Conservation (phyloP, 2,888 invertebrate species). For the Drosophila limbata region DNA sequence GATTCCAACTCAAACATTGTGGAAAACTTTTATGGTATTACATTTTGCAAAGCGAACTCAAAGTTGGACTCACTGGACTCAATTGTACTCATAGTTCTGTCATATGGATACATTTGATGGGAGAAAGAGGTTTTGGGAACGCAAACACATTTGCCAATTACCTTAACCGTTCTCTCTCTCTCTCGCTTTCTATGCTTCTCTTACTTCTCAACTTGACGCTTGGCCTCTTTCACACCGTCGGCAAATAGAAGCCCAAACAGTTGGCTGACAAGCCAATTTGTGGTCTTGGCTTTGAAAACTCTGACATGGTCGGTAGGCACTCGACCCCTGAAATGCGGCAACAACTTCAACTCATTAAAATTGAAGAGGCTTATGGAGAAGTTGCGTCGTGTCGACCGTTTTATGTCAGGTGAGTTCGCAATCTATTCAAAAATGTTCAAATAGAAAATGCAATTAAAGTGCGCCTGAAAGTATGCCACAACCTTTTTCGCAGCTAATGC, state of each 20-base stretch:
- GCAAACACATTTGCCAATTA: neutral
- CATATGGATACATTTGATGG: neutral
- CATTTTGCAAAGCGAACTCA: slow-evolving; percentile 4
- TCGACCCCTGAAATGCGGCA: slow-evolving; percentile 43
- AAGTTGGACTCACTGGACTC: neutral
- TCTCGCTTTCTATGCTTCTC: neutral
- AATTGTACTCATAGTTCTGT: slow-evolving; percentile 9
- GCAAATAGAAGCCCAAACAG: slow-evolving; percentile 16
- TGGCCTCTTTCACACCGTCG: slow-evolving; percentile 8
- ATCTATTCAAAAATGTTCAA: slow-evolving; percentile 38
- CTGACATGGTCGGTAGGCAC: slow-evolving; percentile 31
- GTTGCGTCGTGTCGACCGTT: slow-evolving; percentile 44
- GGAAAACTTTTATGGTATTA: slow-evolving; percentile 6
- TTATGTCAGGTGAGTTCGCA: slow-evolving; percentile 30
- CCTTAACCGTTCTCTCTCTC: neutral
- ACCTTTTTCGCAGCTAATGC: slow-evolving; percentile 46
- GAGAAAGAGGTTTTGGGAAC: slow-evolving; percentile 6
- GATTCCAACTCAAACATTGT: slow-evolving; percentile 7
- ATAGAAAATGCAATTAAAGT: slow-evolving; percentile 60
- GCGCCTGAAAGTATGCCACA: slow-evolving; percentile 34
- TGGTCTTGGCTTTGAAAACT: slow-evolving; percentile 45
- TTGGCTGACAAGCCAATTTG: slow-evolving; percentile 61
- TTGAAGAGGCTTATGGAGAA: slow-evolving; percentile 52
- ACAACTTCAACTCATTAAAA: slow-evolving; percentile 68
- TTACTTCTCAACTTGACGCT: neutral